phyloP scores from a whole-genome alignment of 2,113 vertebrate genomes.

The Brachypteracias leptosomus region DNA sequence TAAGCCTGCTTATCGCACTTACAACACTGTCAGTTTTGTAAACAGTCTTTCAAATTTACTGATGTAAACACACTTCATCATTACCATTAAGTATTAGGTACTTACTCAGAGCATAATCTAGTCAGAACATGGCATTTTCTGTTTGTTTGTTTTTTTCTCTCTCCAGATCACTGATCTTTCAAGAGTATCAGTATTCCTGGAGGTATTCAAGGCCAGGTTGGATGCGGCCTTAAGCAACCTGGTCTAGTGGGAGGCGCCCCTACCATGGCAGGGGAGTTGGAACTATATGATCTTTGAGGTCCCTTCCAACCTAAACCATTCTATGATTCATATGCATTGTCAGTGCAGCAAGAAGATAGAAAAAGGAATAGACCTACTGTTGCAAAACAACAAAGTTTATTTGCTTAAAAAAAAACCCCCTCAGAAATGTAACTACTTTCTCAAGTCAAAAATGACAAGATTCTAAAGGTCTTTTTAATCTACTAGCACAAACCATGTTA shows the following conservation, averaged over 20 bases:
- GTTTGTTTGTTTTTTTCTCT: too few relatives aligned
- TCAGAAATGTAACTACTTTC: not conserved
- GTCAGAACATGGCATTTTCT: not conserved
- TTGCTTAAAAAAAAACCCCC: not conserved
- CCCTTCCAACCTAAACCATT: too few relatives aligned
- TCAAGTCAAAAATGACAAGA: not conserved
- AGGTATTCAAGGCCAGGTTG: too few relatives aligned
- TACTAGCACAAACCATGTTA: not conserved
- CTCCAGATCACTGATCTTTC: not conserved
- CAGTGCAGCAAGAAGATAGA: not conserved
- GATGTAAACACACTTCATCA: not conserved
- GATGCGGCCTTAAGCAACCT: too few relatives aligned
- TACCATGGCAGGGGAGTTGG: too few relatives aligned
- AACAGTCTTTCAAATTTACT: not conserved
- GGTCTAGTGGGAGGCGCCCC: too few relatives aligned
- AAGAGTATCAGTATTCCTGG: not conserved
- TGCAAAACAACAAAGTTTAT: not conserved
- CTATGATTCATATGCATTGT: too few relatives aligned
- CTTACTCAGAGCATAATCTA: not conserved
- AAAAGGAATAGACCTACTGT: not conserved
- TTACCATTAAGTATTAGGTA: not conserved
- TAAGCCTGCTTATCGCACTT: not conserved
- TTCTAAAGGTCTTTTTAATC: not conserved
- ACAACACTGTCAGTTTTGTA: not conserved
- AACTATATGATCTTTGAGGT: too few relatives aligned